Evolutionary conservation across 2,888 invertebrate genomes (phyloP).

Genomic region (Caenorhabditis parvicauda): DNA sequence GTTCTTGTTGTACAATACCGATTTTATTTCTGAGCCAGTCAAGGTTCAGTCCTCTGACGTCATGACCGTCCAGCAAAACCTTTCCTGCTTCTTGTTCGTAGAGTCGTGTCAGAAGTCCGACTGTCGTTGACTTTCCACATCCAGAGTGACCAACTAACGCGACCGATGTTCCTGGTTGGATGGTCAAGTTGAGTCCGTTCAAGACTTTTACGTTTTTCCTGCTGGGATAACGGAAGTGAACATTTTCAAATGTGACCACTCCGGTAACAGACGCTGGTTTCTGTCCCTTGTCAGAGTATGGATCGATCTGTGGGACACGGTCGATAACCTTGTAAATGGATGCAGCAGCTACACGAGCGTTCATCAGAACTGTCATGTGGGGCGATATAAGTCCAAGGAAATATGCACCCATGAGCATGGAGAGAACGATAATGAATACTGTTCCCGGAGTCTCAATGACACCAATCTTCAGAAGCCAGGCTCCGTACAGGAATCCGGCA

Average conservation of each 20-base stretch:
- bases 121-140: constrained; percentile 72
- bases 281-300: constrained; percentile 34
- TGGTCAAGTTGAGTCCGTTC: constrained; percentile 60
- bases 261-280: constrained; percentile 33
- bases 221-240: constrained; percentile 51
- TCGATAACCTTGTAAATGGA: constrained; percentile 52
- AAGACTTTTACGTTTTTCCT: constrained; percentile 47
- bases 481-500: constrained; percentile 44
- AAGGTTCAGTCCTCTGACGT: constrained; percentile 26
- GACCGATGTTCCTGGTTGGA: constrained; percentile 63
- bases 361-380: constrained; percentile 52
- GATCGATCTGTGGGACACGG: constrained; percentile 47
- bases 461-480: constrained; percentile 35
- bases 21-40: constrained; percentile 24
- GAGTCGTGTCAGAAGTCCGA: constrained; percentile 74
- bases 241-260: constrained; percentile 40
- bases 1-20: constrained; percentile 43
- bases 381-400: constrained; percentile 53
- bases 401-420: constrained; percentile 46
- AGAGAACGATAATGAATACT: constrained; percentile 45
- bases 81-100: constrained; percentile 74
- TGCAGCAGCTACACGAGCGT: constrained; percentile 55
- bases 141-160: constrained; percentile 71
- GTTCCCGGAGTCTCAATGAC: constrained; percentile 44
- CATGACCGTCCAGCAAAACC: constrained; percentile 60